Conservation (phyloP, 2,888 invertebrate genomes). For the Linyphia triangularis region DNA sequence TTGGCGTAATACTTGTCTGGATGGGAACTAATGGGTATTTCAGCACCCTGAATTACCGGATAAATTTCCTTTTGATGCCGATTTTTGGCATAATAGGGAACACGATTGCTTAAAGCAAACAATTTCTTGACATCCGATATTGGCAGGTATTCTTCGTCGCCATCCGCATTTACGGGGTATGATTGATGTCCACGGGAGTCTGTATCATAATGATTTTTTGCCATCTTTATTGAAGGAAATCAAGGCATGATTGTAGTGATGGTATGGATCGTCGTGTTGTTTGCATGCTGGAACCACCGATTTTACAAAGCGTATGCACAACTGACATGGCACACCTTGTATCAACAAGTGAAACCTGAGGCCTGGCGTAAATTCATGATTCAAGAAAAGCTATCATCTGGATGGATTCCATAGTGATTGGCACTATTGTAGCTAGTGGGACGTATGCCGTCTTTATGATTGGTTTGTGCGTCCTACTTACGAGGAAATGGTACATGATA, state of each 20-base stretch:
- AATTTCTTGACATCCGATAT: too few species aligned
- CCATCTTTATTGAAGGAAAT: too few species aligned
- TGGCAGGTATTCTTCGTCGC: too few species aligned
- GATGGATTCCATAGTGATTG: constrained; percentile 5
- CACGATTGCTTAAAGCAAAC: too few species aligned
- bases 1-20: too few species aligned
- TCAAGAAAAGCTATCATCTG: constrained; percentile 1
- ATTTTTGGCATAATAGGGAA: too few species aligned
- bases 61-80: too few species aligned
- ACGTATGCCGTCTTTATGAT: neutral
- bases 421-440: neutral
- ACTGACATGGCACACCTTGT: constrained; percentile 13
- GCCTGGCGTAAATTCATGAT: neutral
- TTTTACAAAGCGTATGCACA: constrained; percentile 8
- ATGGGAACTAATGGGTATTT: too few species aligned
- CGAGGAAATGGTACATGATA: neutral
- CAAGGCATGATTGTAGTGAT: neutral
- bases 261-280: neutral
- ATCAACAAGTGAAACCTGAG: neutral
- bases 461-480: neutral
- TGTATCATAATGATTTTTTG: too few species aligned
- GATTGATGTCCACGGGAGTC: too few species aligned
- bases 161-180: too few species aligned
- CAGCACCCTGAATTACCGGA: too few species aligned
- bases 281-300: constrained; percentile 30